A percentile compares a stretch with the other conserved stretches of the same genome.
phyloP scores from a whole-genome alignment of 2,113 vertebrate genomes.

The Clinocottus analis region DNA sequence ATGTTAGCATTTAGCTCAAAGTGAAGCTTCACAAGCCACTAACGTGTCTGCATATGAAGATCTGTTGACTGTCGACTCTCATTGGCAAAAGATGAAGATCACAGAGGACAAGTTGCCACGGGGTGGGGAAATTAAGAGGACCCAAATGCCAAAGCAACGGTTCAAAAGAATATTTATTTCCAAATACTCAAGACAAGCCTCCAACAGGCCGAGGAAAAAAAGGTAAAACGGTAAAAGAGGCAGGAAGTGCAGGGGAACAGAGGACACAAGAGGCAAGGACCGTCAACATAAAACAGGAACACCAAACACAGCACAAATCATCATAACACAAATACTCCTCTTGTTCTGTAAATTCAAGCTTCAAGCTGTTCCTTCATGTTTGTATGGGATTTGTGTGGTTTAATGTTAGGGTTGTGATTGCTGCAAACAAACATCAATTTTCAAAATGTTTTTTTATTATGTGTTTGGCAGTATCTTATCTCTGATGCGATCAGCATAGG shows the following conservation, averaged over 20 bases:
- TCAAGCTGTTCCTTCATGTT: neutral
- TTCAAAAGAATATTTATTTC: too few species aligned
- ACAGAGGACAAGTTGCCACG: too few species aligned
- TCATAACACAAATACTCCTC: neutral
- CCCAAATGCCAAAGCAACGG: too few species aligned
- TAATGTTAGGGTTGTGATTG: neutral
- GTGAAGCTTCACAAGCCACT: neutral
- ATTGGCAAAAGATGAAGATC: neutral
- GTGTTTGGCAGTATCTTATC: neutral
- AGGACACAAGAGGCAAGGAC: too few species aligned
- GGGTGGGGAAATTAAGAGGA: too few species aligned
- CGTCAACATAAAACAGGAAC: too few species aligned
- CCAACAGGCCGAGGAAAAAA: too few species aligned
- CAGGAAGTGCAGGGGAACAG: too few species aligned
- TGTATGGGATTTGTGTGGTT: neutral
- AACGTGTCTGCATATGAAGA: neutral
- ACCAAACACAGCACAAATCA: too few species aligned
- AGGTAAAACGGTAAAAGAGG: too few species aligned
- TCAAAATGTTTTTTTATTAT: neutral
- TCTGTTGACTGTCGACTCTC: neutral
- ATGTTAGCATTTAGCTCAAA: neutral
- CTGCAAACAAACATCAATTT: neutral
- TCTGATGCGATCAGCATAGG: neutral
- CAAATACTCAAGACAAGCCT: too few species aligned
- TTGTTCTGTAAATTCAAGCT: neutral